Evolutionary conservation across 2,797 vertebrate species (phyloP).

Genomic region (Myotis pilosus): DNA sequence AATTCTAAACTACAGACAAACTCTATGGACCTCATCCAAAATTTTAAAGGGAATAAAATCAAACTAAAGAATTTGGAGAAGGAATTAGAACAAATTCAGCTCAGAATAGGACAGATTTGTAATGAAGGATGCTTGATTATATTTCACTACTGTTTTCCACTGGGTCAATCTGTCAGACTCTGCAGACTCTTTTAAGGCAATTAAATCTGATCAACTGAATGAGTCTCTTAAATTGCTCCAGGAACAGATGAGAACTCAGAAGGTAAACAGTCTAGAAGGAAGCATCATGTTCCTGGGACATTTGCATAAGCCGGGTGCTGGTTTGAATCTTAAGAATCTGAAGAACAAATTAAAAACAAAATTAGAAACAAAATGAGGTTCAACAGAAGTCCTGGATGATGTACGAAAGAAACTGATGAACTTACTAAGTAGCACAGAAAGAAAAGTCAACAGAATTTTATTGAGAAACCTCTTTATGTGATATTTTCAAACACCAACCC

Average conservation of each 20-base stretch:
- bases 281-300: background rate
- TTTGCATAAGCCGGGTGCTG: background rate
- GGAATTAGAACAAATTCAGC: slow-evolving; percentile 91
- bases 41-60: slow-evolving; percentile 90
- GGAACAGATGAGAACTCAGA: background rate
- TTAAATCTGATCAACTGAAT: background rate
- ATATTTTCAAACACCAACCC: background rate
- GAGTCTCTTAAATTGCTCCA: background rate
- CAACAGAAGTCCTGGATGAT: background rate
- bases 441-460: background rate
- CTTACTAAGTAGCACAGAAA: background rate
- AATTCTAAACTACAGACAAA: slow-evolving; percentile 89
- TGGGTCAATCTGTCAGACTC: background rate
- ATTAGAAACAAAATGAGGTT: background rate
- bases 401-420: background rate
- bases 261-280: background rate
- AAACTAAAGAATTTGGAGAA: slow-evolving; percentile 87
- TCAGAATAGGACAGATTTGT: slow-evolving; percentile 90
- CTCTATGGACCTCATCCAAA: slow-evolving; percentile 89
- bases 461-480: background rate
- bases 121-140: slow-evolving; percentile 82
- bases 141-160: background rate
- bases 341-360: background rate
- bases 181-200: background rate
- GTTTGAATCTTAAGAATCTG: background rate